Conservation (phyloP, 2,113 vertebrate species). For the Centropus unirufus region DNA sequence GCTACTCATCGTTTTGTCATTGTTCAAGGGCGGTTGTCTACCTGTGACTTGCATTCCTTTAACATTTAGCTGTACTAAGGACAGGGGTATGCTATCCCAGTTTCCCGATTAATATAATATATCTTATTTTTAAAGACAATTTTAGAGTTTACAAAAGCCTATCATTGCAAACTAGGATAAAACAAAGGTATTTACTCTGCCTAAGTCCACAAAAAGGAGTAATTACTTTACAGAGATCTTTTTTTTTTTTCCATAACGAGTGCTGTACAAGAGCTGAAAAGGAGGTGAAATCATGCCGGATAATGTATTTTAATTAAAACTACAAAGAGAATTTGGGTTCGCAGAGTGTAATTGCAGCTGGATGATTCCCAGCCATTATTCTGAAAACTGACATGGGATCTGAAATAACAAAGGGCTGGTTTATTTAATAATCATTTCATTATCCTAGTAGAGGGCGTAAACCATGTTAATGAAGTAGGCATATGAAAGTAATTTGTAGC, state of each 20-base stretch:
- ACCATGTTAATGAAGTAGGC: not conserved
- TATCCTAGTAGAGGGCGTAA: not conserved
- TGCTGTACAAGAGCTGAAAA: not conserved
- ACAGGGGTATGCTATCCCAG: not conserved
- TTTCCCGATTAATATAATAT: not conserved
- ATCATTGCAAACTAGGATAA: not conserved
- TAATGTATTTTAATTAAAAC: conserved; percentile 60
- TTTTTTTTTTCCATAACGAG: not conserved
- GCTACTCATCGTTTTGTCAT: not conserved
- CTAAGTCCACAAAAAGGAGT: not conserved
- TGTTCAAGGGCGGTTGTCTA: not conserved
- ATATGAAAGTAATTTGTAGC: conserved; percentile 10
- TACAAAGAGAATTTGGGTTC: conserved; percentile 57
- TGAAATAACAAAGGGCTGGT: conserved; percentile 39
- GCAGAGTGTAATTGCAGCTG: conserved; percentile 38
- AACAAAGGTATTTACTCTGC: not conserved
- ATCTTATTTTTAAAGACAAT: not conserved
- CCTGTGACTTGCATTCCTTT: not conserved
- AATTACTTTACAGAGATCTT: not conserved
- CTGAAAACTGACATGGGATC: conserved; percentile 26
- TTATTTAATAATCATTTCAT: conserved; percentile 53
- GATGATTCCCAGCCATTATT: conserved; percentile 42
- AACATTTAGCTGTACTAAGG: not conserved
- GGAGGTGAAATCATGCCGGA: conserved; percentile 48
- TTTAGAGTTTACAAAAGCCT: not conserved